phyloP scores from a whole-genome alignment of 2,888 invertebrate genomes.

The Odontothrips loti region DNA sequence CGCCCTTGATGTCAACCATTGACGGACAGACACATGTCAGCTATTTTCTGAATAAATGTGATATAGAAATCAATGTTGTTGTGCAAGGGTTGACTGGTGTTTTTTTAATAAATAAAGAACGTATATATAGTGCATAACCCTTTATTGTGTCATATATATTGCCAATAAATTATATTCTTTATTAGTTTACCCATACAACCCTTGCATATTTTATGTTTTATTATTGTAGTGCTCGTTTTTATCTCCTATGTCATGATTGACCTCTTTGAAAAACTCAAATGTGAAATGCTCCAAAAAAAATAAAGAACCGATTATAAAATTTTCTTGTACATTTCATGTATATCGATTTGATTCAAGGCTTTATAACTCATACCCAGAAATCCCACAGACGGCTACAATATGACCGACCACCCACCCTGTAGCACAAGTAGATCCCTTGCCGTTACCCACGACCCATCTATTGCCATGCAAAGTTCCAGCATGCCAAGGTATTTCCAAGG shows the following conservation, averaged over 20 bases:
- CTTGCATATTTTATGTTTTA: slow-evolving; percentile 17
- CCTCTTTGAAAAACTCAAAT: background rate
- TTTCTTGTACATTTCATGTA: background rate
- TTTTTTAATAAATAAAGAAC: background rate
- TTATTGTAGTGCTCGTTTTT: slow-evolving; percentile 8
- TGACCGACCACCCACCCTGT: too few species aligned
- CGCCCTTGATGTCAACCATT: background rate
- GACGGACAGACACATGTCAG: background rate
- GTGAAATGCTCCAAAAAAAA: background rate
- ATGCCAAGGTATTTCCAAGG: too few species aligned
- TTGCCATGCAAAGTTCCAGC: too few species aligned
- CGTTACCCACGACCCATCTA: too few species aligned
- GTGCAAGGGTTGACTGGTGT: slow-evolving; percentile 19
- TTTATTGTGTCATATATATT: slow-evolving; percentile 19
- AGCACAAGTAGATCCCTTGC: too few species aligned
- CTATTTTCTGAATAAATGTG: slow-evolving; percentile 21
- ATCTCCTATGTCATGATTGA: background rate
- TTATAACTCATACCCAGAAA: too few species aligned
- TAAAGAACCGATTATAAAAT: background rate
- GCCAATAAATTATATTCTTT: slow-evolving; percentile 16
- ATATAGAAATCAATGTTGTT: slow-evolving; percentile 15
- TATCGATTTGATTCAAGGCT: background rate
- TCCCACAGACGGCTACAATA: too few species aligned
- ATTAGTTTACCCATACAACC: background rate
- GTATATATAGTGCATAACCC: slow-evolving; percentile 6